Evolutionary conservation across 2,888 invertebrate genomes (phyloP), one percentile per base, ranked within the genome.

Genomic region (Thumatha senex): DNA sequence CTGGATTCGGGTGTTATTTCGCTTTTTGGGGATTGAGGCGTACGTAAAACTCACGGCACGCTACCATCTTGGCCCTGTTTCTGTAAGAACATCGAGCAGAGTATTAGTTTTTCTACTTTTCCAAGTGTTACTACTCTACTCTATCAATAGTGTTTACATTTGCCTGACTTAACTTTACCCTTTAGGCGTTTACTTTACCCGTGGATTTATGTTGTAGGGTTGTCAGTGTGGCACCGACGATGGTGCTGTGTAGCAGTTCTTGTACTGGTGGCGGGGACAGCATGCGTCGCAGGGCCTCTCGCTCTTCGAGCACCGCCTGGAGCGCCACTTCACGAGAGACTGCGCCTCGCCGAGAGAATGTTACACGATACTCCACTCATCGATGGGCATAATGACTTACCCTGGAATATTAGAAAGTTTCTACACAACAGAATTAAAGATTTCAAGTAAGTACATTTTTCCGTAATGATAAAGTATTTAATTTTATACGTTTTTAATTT

Each of bases 401-500:
- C 97, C 11, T 97, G 97, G 96, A 97, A 97, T 86, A 96, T 97
- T 82, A 93, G 97, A 65, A 97, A 97, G 89, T 97, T 97, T 89
- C 93, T 97, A 81, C 96, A 97, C 87, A 97, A 97, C 86, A 95
- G 95, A 82, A 94, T 97, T 70, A 95, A 96, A 82, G 96, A 96
- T 82, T 96, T 97, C 75, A 94, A 94, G 94, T 94, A 82, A 78
- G 85, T 70, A 31, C 9, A 7, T 8, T 5, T 24, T 24, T 4
- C 18, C n/a, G n/a, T n/a, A n/a, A n/a, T n/a, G n/a, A n/a, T n/a
- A n/a, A n/a, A n/a, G n/a, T n/a, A n/a, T n/a, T n/a, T n/a, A n/a
- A n/a, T n/a, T n/a, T n/a, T n/a, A n/a, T n/a, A n/a, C n/a, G n/a
- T n/a, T n/a, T n/a, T n/a, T n/a, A n/a, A n/a, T n/a, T n/a, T n/a